phyloP scores from a whole-genome alignment of 2,113 vertebrate genomes.

The Prionailurus bengalensis region DNA sequence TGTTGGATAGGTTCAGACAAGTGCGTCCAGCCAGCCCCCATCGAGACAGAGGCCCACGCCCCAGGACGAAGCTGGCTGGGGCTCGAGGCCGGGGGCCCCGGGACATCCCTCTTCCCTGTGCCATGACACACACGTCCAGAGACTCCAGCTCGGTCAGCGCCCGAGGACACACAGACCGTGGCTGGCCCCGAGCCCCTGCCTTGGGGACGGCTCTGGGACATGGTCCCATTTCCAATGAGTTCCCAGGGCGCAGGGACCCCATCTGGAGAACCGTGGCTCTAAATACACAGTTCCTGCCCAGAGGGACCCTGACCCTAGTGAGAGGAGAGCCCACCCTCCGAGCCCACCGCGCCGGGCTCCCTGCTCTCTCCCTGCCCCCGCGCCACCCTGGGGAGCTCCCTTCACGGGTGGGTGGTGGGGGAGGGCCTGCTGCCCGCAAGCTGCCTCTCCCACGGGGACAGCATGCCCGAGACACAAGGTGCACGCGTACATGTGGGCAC shows the following conservation, averaged over 20 bases:
- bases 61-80: not conserved
- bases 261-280: not conserved
- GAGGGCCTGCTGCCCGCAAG: too few species aligned
- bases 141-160: not conserved
- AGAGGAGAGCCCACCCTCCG: not conserved
- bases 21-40: not conserved
- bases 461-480: too few species aligned
- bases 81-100: not conserved
- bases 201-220: not conserved
- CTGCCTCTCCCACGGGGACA: too few species aligned
- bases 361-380: rapidly evolving
- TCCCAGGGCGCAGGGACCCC: too few species aligned
- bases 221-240: not conserved
- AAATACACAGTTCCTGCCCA: not conserved
- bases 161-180: not conserved
- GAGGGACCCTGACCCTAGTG: not conserved
- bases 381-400: too few species aligned
- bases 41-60: not conserved
- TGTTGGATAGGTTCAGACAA: not conserved
- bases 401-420: too few species aligned
- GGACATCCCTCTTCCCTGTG: not conserved
- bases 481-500: too few species aligned
- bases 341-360: not conserved
- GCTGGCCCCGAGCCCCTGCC: not conserved
- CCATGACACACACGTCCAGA: not conserved